A percentile compares a stretch with the other conserved stretches of the same genome.
These are phyloP conservation scores for Augochlorella aurata DNA, from an alignment of 2,888 invertebrate genomes.

Conservation along the genomic window DNA sequence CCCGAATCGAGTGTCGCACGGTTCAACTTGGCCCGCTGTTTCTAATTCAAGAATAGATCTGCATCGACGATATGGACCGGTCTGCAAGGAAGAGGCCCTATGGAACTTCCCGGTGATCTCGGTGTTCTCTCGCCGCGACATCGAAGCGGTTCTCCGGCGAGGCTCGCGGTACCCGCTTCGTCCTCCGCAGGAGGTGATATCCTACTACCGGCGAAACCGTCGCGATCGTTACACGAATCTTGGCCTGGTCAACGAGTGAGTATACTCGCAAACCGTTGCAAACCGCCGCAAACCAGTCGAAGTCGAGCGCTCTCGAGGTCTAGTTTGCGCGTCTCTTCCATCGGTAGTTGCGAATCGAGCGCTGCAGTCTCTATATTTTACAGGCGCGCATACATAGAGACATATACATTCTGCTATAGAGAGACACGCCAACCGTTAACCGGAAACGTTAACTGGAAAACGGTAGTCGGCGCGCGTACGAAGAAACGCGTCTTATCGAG, in stretches of 20 bases:
- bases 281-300: too few relatives aligned
- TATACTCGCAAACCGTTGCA: constrained; percentile 36
- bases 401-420: too few relatives aligned
- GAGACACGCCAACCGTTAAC: too few relatives aligned
- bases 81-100: constrained; percentile 90
- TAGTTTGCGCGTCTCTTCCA: too few relatives aligned
- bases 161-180: constrained; percentile 90
- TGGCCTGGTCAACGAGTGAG: constrained; percentile 93
- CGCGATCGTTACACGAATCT: constrained; percentile 92
- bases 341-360: too few relatives aligned
- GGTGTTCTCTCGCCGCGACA: constrained; percentile 87
- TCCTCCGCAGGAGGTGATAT: constrained; percentile 92
- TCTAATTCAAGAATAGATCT: constrained; percentile 80
- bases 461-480: not conserved
- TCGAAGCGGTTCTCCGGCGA: constrained; percentile 89
- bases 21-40: constrained; percentile 66
- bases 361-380: too few relatives aligned
- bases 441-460: too few relatives aligned
- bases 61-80: constrained; percentile 86
- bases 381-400: too few relatives aligned
- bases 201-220: constrained; percentile 88
- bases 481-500: not conserved
- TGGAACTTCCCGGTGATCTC: constrained; percentile 89
- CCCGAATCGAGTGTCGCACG: not conserved
- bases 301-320: not conserved